Evolutionary conservation across 2,888 invertebrate genomes (phyloP).

Genomic region (Drepana falcataria): DNA sequence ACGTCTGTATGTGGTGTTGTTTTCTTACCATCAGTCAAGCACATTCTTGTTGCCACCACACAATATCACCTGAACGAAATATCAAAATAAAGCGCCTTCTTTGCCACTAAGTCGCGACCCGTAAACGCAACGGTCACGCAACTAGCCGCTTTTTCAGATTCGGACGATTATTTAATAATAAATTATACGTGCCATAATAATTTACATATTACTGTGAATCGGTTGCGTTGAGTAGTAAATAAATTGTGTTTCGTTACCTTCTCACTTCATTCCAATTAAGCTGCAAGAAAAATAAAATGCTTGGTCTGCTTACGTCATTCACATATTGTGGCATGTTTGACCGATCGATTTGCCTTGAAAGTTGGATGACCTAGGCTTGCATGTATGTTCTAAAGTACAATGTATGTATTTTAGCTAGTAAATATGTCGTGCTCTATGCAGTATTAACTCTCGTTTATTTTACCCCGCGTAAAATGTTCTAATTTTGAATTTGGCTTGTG

Average conservation of each 20-base stretch:
- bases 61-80: too few species aligned
- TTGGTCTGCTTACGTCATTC: not conserved
- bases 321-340: slow-evolving; percentile 8
- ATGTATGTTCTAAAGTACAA: not conserved
- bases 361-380: not conserved
- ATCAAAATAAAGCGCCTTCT: too few species aligned
- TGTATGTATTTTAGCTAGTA: not conserved
- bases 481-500: too few species aligned
- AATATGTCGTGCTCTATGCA: not conserved
- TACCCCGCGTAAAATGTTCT: too few species aligned
- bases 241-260: slow-evolving; percentile 69
- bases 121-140: slow-evolving; percentile 49
- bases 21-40: too few species aligned
- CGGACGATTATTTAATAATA: slow-evolving; percentile 67
- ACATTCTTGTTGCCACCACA: too few species aligned
- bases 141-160: slow-evolving; percentile 55
- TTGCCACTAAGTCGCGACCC: slow-evolving; percentile 7
- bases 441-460: too few species aligned
- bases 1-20: too few species aligned
- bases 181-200: slow-evolving; percentile 60
- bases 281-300: slow-evolving; percentile 25
- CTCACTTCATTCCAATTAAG: slow-evolving; percentile 60
- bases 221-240: slow-evolving; percentile 62
- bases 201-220: slow-evolving; percentile 58
- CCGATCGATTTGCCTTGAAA: not conserved